phyloP scores from a whole-genome alignment of 2,888 invertebrate species.

The Pyrgus malvae region DNA sequence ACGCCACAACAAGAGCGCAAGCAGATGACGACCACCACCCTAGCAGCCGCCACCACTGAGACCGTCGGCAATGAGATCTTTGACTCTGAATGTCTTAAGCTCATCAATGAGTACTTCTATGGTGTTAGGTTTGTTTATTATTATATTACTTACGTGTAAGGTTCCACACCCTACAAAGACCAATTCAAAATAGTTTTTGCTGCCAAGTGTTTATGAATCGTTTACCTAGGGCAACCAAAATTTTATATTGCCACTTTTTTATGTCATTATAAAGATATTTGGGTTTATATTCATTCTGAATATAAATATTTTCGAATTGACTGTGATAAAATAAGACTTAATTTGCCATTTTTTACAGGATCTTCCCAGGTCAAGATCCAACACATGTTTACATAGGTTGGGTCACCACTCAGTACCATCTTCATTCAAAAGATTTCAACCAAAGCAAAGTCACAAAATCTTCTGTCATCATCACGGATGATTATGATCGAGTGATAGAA shows the following conservation, averaged over 20 bases:
- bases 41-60: constrained; percentile 87
- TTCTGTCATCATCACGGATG: constrained; percentile 90
- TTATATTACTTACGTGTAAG: too few relatives aligned
- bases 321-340: too few relatives aligned
- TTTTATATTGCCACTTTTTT: too few relatives aligned
- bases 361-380: constrained; percentile 97
- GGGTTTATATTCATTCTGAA: too few relatives aligned
- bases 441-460: constrained; percentile 91
- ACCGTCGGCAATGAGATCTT: constrained; percentile 93
- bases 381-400: constrained; percentile 98
- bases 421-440: constrained; percentile 95
- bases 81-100: constrained; percentile 91
- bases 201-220: too few relatives aligned
- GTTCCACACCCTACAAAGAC: too few relatives aligned
- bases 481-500: constrained; percentile 89
- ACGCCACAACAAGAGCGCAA: constrained; percentile 87
- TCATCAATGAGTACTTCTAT: constrained; percentile 99
- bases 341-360: constrained; percentile 81
- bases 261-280: too few relatives aligned
- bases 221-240: too few relatives aligned
- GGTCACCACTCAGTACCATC: constrained; percentile 98
- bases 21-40: constrained; percentile 86
- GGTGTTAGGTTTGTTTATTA: constrained; percentile 82
- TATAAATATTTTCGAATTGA: too few relatives aligned
- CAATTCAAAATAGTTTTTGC: too few relatives aligned